Base-by-base conservation (phyloP, 1,140 invertebrate species). In the Colletes gigas region DNA sequence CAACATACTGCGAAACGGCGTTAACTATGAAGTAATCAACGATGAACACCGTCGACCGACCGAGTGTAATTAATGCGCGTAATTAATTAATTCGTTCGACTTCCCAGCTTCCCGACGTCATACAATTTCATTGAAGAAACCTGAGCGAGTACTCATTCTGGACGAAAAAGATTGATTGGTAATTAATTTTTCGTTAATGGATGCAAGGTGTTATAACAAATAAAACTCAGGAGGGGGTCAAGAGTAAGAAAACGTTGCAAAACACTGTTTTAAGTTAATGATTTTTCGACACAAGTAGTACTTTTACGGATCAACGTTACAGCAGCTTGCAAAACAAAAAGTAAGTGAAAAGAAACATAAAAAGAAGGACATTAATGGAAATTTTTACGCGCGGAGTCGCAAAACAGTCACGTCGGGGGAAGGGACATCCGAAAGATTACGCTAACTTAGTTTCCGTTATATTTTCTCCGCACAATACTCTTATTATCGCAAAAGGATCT, bases 11-110 rank as follows among this genome's bases (percentile, higher is more conserved):
- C 5, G 30, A 41, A 50, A 44, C 70, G 39, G 44, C 17, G 62
- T 74, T 74, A 74, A 65, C 72, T 30, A 19, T 41, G 39, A 4
- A 57, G 50, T 76, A 76, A 76, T 76, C 63, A 76, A 76, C 73
- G 50, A 12, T 12, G 73, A 76, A 44, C 73, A 76, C 19, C 39
- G 10, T 8, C 47, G 30, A 41, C 72, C 63, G 52, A 66, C 50
- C 9, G 17, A 76, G 19, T 67, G 73, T 76, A 67, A 76, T 76
- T 76, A 76, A 76, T 67, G 44, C 63, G 4, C 50, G 5, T 19
- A 39, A 55, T 76, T 67, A 65, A 67, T 76, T 76, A 65, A 19
- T 67, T n/a, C 63, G 14, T 57, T 67, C 39, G n/a, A 67, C 30
- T n/a, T 54, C 8, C 30, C 39, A 67, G 55, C 44, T 12, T 15